Percentiles rank a stretch among this genome's conserved stretches.
phyloP scores from a whole-genome alignment of 2,113 vertebrate species.

The Percina caprodes region DNA sequence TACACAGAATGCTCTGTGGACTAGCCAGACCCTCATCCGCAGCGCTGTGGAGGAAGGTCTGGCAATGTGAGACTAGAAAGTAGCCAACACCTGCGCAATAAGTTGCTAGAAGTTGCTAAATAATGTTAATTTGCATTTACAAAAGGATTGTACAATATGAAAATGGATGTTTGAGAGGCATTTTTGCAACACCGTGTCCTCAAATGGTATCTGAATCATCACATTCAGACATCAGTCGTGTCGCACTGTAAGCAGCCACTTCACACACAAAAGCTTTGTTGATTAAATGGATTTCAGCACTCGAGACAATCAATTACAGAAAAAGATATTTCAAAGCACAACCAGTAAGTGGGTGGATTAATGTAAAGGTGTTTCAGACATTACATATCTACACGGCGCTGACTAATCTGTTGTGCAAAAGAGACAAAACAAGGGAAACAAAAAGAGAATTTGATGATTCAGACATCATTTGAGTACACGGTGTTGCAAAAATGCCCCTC shows the following conservation, averaged over 20 bases:
- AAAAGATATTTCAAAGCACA: background rate
- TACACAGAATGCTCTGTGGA: too few species aligned
- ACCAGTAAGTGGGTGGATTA: background rate
- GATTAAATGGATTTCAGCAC: slow-evolving; percentile 6
- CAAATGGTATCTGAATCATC: too few species aligned
- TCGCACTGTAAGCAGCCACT: background rate
- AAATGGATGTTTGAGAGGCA: background rate
- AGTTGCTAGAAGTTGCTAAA: too few species aligned
- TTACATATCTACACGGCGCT: background rate
- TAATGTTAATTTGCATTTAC: background rate
- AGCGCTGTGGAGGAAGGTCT: too few species aligned
- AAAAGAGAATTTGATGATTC: too few species aligned
- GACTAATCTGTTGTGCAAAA: background rate
- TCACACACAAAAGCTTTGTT: background rate
- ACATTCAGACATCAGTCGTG: too few species aligned
- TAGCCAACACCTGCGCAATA: background rate
- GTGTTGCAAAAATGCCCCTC: background rate
- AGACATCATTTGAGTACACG: too few species aligned
- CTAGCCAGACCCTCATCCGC: too few species aligned
- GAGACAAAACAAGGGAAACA: too few species aligned
- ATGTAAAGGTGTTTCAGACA: background rate
- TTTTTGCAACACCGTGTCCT: background rate
- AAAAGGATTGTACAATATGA: background rate
- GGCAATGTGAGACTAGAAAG: background rate
- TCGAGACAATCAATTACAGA: background rate